Evolutionary conservation across 2,888 invertebrate species (phyloP).

Genomic region (Chalcosyrphus nemorum): DNA sequence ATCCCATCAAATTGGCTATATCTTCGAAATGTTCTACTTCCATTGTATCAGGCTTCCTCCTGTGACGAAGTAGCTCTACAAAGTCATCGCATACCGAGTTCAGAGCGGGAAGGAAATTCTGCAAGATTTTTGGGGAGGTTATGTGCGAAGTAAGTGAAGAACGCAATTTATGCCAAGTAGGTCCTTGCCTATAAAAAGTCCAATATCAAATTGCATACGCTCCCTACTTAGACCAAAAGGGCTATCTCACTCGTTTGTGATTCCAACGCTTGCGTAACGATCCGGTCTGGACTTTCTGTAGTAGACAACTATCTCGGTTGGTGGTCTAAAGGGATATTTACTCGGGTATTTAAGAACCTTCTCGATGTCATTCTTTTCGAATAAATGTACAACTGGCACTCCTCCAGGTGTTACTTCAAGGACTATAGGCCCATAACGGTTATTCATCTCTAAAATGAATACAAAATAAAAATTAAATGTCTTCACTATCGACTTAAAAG

Average conservation of each 20-base stretch:
- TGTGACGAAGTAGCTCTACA: conserved; percentile 85
- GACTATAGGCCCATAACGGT: conserved; percentile 89
- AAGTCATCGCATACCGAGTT: conserved; percentile 91
- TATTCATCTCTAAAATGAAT: conserved; percentile 87
- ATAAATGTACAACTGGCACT: conserved; percentile 88
- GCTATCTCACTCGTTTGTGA: conserved; percentile 90
- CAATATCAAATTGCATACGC: not conserved
- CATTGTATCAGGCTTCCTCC: conserved; percentile 83
- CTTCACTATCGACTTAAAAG: not conserved
- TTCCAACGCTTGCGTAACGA: conserved; percentile 90
- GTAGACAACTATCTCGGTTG: conserved; percentile 90
- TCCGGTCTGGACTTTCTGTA: conserved; percentile 90
- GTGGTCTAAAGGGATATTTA: conserved; percentile 90
- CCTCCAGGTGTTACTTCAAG: conserved; percentile 90
- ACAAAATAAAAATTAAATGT: too few species aligned
- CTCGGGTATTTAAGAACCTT: conserved; percentile 88
- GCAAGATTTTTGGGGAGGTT: conserved; percentile 89
- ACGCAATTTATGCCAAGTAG: conserved; percentile 89
- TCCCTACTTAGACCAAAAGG: not conserved
- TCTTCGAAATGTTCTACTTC: conserved; percentile 87
- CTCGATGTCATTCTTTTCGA: conserved; percentile 88
- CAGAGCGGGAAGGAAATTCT: conserved; percentile 88
- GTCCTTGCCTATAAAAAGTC: conserved; percentile 85
- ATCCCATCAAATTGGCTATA: conserved; percentile 89
- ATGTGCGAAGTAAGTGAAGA: conserved; percentile 88